Base-by-base conservation (phyloP, 2,113 vertebrate species). In the Stigmatopora nigra region DNA sequence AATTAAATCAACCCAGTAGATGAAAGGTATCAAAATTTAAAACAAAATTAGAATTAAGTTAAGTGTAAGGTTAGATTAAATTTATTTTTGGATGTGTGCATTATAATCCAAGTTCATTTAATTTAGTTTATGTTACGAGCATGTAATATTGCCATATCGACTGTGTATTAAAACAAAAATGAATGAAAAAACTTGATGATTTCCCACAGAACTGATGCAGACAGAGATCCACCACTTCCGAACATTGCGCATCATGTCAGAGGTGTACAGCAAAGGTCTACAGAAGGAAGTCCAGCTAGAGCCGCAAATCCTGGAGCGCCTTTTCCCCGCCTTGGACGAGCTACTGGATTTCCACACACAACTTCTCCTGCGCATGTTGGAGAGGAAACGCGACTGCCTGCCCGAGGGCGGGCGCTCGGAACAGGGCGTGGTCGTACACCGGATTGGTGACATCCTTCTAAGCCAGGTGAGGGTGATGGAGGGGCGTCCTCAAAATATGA, bases 201-300 rank as follows among this genome's bases (percentile, higher is more conserved):
- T 4, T 25, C 60, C 0, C 44, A 0, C 87, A 98, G 97, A 99
- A 83, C 75, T 99, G 36, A 96, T 98, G 90, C 97, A 99, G 84
- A 99, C 97, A 0, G 97, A 99, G 87, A 93, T 98, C 88, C 97
- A 99, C 79, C 96, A 99, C 17, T 75, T 99, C 60, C 92, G 95
- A 41, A 99, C 95, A 0, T 81, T 99, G 82, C 94, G 95, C 80
- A 97, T 99, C 80, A 97, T 99, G 95, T 92, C 90, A 0, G 94
- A 98, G 0, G 95, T 99, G 1, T 99, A 95, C 87, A 93, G 92
- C 19, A 91, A 94, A 52, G 96, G 95, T 5, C 92, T 99, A 87
- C 51, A 91, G 66, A 91, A 92, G 9, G 95, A 98, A 1, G 78
- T 95, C 70, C 93, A 94, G 63, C 92, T 94, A 0, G 95, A 97